phyloP scores from a whole-genome alignment of 2,797 vertebrate genomes.

The Geotria australis region DNA sequence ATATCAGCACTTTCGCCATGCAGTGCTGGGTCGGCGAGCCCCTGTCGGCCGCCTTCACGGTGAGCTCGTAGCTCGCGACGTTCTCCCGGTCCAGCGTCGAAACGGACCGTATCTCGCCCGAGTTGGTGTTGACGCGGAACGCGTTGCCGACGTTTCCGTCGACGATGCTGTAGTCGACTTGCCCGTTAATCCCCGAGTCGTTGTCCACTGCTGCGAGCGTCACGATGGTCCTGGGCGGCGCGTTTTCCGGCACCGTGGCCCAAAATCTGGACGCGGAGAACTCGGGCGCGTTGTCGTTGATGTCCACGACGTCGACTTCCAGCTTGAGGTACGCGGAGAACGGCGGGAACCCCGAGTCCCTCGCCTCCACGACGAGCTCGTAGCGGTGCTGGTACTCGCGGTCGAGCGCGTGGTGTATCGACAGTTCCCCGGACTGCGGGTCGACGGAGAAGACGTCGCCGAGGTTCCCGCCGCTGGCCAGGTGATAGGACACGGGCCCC shows the following conservation, averaged over 20 bases:
- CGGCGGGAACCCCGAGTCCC: conserved; percentile 75
- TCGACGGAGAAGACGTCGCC: conserved; percentile 57
- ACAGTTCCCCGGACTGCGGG: conserved; percentile 59
- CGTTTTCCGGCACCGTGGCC: conserved; percentile 52
- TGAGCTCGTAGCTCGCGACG: conserved; percentile 28
- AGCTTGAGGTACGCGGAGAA: conserved; percentile 76
- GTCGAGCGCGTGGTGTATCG: conserved; percentile 34
- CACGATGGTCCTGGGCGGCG: conserved; percentile 34
- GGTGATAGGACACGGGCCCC: conserved; percentile 55
- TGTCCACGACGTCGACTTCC: conserved; percentile 43
- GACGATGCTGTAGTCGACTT: conserved; percentile 47
- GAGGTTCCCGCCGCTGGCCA: conserved; percentile 77
- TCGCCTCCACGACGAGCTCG: conserved; percentile 65
- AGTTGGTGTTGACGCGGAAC: conserved; percentile 46
- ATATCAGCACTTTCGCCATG: conserved; percentile 34
- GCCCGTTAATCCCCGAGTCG: conserved; percentile 60
- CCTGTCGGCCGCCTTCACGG: conserved; percentile 45
- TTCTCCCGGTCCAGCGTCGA: conserved; percentile 60
- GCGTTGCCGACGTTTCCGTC: conserved; percentile 53
- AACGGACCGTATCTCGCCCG: conserved; percentile 51
- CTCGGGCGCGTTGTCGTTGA: conserved; percentile 58
- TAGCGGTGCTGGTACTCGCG: conserved; percentile 69
- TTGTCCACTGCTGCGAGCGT: conserved; percentile 42
- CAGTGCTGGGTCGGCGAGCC: conserved; percentile 38
- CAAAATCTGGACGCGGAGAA: conserved; percentile 57